Percentiles rank a stretch among this genome's conserved stretches.
Evolutionary conservation across 30 jellyfish, hydroid and myxozoan species (phyloP).

Genomic region (Haliclystus octoradiatus): DNA sequence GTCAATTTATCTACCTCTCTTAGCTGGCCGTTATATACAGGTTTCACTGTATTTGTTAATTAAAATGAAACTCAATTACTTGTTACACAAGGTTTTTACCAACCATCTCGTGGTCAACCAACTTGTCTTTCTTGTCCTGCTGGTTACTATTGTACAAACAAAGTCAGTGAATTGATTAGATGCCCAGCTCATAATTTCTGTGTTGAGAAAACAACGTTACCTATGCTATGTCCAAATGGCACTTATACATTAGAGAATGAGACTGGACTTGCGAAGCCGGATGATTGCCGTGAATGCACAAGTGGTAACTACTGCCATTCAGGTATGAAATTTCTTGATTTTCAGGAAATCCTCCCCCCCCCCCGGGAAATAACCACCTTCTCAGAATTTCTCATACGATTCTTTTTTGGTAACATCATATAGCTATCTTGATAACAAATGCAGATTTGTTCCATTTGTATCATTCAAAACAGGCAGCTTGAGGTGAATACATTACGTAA

Average conservation of each 20-base stretch:
- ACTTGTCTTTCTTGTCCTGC: slow-evolving; percentile 84
- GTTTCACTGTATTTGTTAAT: background rate
- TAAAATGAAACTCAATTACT: too few relatives aligned
- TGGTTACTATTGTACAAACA: slow-evolving; percentile 82
- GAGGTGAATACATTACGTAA: too few relatives aligned
- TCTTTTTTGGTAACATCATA: too few relatives aligned
- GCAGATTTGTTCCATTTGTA: too few relatives aligned
- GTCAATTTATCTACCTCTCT: too few relatives aligned
- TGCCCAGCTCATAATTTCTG: slow-evolving; percentile 91
- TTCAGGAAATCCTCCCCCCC: too few relatives aligned
- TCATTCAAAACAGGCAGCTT: too few relatives aligned
- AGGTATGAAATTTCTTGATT: slow-evolving; percentile 62
- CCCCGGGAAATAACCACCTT: too few relatives aligned
- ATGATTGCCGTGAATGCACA: slow-evolving; percentile 71
- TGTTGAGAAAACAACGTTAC: slow-evolving; percentile 60
- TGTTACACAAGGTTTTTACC: slow-evolving; percentile 69
- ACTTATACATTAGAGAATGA: slow-evolving; percentile 73
- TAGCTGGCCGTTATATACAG: too few relatives aligned
- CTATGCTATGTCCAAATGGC: slow-evolving; percentile 92
- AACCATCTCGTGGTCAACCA: slow-evolving; percentile 40
- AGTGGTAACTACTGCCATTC: slow-evolving; percentile 66
- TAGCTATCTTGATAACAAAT: too few relatives aligned
- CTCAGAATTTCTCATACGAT: too few relatives aligned
- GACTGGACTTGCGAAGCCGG: slow-evolving; percentile 66
- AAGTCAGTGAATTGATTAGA: slow-evolving; percentile 42